Evolutionary conservation across 2,888 invertebrate species (phyloP).

Genomic region (Gymnosoma rotundatum): DNA sequence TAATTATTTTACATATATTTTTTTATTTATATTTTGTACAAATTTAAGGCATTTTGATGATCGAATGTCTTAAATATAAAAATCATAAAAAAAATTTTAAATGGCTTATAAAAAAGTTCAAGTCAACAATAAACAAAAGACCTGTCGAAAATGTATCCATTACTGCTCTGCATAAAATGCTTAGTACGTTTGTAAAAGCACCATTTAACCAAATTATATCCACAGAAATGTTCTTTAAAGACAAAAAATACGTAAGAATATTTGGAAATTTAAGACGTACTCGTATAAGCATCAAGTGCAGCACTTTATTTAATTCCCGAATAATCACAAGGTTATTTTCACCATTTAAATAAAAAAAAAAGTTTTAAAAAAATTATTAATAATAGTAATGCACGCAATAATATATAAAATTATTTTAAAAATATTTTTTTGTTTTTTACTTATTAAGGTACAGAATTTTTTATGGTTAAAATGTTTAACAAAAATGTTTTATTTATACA

Average conservation of each 20-base stretch:
- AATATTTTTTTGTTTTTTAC: slow-evolving; percentile 16
- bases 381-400: slow-evolving; percentile 60
- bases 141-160: too few species aligned
- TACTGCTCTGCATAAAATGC: too few species aligned
- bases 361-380: neutral
- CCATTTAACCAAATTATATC: too few species aligned
- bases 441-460: slow-evolving; percentile 53
- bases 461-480: slow-evolving; percentile 1
- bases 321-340: neutral
- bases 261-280: too few species aligned
- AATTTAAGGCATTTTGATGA: slow-evolving; percentile 62
- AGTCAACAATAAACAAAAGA: slow-evolving; percentile 53
- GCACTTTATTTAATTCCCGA: too few species aligned
- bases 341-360: slow-evolving; percentile 5
- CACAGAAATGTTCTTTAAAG: too few species aligned
- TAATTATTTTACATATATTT: neutral
- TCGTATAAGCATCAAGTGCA: too few species aligned
- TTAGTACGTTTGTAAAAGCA: too few species aligned
- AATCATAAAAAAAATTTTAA: slow-evolving; percentile 11
- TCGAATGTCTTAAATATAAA: slow-evolving; percentile 21
- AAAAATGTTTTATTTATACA: slow-evolving; percentile 6
- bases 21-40: slow-evolving; percentile 55
- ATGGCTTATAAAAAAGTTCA: slow-evolving; percentile 4
- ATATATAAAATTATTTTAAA: slow-evolving; percentile 28
- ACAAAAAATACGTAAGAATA: too few species aligned